Evolutionary conservation across 2,113 vertebrate species (phyloP).

Genomic region (Melanostigma gelatinosum): DNA sequence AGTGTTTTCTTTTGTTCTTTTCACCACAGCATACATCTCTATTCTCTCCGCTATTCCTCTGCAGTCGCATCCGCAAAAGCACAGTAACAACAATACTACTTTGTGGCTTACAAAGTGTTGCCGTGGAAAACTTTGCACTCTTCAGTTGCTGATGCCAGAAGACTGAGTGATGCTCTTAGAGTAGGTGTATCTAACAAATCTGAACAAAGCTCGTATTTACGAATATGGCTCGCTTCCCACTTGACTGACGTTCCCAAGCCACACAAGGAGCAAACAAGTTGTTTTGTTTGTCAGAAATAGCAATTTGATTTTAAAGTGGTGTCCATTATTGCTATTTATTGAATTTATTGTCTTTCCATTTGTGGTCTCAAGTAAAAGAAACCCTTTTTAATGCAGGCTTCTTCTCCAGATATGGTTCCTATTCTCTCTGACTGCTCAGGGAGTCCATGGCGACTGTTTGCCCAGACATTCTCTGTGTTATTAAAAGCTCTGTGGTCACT

Average conservation of each 20-base stretch:
- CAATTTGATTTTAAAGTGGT: not conserved
- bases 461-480: slow-evolving; percentile 72
- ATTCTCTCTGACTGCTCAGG: slow-evolving; percentile 32
- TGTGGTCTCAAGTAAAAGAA: slow-evolving; percentile 10
- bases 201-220: slow-evolving; percentile 38
- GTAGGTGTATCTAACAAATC: slow-evolving; percentile 44
- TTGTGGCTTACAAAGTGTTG: slow-evolving; percentile 27
- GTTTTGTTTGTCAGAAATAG: slow-evolving; percentile 11
- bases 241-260: slow-evolving; percentile 58
- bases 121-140: slow-evolving; percentile 18
- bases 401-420: slow-evolving; percentile 36
- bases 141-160: slow-evolving; percentile 23
- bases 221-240: slow-evolving; percentile 29
- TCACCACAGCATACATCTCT: slow-evolving; percentile 21
- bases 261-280: slow-evolving; percentile 37
- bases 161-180: slow-evolving; percentile 20
- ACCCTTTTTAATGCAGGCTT: slow-evolving; percentile 14
- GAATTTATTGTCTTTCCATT: slow-evolving; percentile 28
- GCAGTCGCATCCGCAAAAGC: slow-evolving; percentile 18
- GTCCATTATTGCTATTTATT: slow-evolving; percentile 16
- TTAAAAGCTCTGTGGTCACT: slow-evolving; percentile 72
- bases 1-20: slow-evolving; percentile 24
- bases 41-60: slow-evolving; percentile 9
- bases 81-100: slow-evolving; percentile 8
- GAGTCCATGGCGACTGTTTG: slow-evolving; percentile 71